Conservation (phyloP, 2,113 vertebrate species). For the Tenrec ecaudatus region DNA sequence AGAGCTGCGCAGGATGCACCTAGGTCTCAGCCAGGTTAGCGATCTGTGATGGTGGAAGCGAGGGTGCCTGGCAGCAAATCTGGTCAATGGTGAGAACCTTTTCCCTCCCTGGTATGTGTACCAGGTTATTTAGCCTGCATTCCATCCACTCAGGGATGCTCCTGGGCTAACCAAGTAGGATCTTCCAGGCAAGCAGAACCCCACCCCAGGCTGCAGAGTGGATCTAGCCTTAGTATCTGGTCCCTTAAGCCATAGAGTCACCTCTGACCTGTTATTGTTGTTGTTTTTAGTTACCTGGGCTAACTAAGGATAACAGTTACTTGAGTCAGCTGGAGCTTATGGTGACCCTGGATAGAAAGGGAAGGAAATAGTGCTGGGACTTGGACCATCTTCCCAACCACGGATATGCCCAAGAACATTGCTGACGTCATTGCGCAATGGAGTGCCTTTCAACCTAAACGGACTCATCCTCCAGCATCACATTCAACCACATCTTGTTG, state of each 20-base stretch:
- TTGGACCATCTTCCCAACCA: neutral
- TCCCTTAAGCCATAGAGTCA: neutral
- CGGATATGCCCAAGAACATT: neutral
- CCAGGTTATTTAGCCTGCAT: too few relatives aligned
- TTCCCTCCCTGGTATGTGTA: neutral
- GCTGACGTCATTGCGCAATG: neutral
- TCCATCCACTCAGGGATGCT: too few relatives aligned
- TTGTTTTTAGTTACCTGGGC: too few relatives aligned
- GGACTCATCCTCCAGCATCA: neutral
- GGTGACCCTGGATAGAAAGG: neutral
- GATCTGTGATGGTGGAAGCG: neutral
- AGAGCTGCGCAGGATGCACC: neutral
- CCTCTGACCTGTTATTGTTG: neutral
- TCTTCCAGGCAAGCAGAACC: neutral
- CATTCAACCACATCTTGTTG: neutral
- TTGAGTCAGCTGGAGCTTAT: neutral
- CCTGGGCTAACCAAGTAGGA: too few relatives aligned
- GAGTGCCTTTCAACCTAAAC: neutral
- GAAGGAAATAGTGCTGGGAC: neutral
- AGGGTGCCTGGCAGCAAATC: neutral
- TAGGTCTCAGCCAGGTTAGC: neutral
- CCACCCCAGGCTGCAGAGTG: fast-evolving
- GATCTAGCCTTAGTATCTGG: too few relatives aligned
- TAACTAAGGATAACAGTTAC: neutral
- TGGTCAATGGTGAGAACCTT: fast-evolving